phyloP scores from a whole-genome alignment of 2,888 invertebrate genomes.

The Helleia helle region DNA sequence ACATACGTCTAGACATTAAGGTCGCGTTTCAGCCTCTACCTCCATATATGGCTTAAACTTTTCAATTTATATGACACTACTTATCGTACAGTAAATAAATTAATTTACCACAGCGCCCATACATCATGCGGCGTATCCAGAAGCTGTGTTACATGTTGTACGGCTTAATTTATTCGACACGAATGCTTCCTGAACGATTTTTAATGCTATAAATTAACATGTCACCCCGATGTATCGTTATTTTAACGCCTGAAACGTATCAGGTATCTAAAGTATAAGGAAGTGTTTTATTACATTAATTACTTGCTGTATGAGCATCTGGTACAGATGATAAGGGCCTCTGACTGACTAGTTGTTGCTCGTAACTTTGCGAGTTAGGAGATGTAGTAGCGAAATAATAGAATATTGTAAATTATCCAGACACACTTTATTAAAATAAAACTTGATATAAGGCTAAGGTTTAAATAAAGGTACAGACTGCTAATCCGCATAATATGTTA shows the following conservation, averaged over 20 bases:
- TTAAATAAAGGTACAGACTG: too few species aligned
- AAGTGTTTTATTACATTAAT: not conserved
- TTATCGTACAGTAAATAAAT: conserved; percentile 12
- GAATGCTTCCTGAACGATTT: conserved; percentile 5
- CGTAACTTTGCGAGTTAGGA: too few species aligned
- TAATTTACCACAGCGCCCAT: conserved; percentile 1
- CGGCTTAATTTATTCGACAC: conserved; percentile 7
- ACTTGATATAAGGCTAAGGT: too few species aligned
- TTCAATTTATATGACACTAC: conserved; percentile 14
- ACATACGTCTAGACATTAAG: conserved; percentile 26
- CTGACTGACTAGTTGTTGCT: too few species aligned
- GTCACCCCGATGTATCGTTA: not conserved
- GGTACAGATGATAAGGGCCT: too few species aligned
- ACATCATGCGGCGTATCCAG: not conserved
- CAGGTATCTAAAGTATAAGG: not conserved
- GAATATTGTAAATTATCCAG: too few species aligned
- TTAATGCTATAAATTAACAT: conserved; percentile 7
- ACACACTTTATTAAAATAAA: too few species aligned
- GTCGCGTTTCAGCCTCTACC: conserved; percentile 25
- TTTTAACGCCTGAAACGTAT: not conserved
- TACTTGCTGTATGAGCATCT: too few species aligned
- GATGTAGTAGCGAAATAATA: too few species aligned
- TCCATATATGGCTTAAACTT: conserved; percentile 27
- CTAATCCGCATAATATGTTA: too few species aligned
- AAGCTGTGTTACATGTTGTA: conserved; percentile 7